Conservation (phyloP, 1,140 invertebrate genomes). For the Drosophila eugracilis region DNA sequence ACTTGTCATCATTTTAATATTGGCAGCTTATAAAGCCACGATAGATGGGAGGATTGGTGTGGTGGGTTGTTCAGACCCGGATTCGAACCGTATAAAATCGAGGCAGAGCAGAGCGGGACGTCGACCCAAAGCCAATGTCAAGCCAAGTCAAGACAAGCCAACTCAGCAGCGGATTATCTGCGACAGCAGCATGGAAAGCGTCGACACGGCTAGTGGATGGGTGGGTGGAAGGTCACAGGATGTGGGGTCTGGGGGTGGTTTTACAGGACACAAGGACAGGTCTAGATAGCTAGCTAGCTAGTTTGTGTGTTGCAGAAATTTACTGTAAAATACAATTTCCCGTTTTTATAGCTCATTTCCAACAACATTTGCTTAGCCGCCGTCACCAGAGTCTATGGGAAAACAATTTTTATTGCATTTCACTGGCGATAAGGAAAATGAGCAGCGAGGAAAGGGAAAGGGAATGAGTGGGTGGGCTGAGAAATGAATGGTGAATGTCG, state of each 20-base stretch:
- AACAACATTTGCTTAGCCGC: conserved; percentile 77
- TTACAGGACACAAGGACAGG: conserved; percentile 6
- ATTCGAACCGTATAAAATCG: conserved; percentile 17
- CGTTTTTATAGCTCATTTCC: conserved; percentile 82
- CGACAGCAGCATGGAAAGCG: conserved; percentile 72
- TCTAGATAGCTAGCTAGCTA: conserved; percentile 50
- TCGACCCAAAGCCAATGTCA: conserved; percentile 78
- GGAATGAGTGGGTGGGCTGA: not conserved
- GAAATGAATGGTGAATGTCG: conserved; percentile 32
- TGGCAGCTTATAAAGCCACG: conserved; percentile 81
- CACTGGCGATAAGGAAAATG: conserved; percentile 75
- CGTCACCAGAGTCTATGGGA: conserved; percentile 63
- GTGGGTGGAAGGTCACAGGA: conserved; percentile 13
- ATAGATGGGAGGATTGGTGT: conserved; percentile 41
- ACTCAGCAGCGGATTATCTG: conserved; percentile 80
- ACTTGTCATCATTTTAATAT: conserved; percentile 84
- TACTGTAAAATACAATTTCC: conserved; percentile 82
- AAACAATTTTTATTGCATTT: conserved; percentile 83
- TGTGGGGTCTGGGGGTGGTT: conserved; percentile 1
- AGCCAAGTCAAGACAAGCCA: conserved; percentile 80
- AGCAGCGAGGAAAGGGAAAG: conserved; percentile 13
- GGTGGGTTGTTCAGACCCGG: not conserved
- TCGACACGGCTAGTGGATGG: conserved; percentile 25
- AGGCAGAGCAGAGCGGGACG: conserved; percentile 24
- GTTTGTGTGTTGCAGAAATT: conserved; percentile 76